Conservation (phyloP, 2,113 vertebrate species). For the Eurystomus gularis region DNA sequence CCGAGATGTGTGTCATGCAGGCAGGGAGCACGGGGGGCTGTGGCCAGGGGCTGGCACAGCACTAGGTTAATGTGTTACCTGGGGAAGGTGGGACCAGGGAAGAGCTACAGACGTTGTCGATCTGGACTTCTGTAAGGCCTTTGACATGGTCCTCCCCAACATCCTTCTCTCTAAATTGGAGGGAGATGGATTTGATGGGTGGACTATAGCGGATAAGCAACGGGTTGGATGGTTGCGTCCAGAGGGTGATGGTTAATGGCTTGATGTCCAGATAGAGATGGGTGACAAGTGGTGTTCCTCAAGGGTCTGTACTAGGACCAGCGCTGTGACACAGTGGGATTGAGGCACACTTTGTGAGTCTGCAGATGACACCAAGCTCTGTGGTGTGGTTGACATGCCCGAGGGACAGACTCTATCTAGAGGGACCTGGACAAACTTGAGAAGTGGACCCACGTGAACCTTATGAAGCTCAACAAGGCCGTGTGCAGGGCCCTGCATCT, state of each 20-base stretch:
- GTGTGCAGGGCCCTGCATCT: no score
- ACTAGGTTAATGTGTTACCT: conserved; percentile 53
- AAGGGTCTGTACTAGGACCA: no score
- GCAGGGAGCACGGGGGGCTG: background rate
- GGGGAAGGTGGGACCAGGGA: background rate
- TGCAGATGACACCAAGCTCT: background rate
- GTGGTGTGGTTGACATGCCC: background rate
- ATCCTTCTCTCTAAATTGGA: background rate
- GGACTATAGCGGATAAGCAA: background rate
- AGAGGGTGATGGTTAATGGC: background rate
- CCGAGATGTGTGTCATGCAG: conserved; percentile 51
- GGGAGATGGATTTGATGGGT: background rate
- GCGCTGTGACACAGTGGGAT: background rate
- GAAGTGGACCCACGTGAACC: no score
- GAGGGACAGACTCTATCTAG: background rate
- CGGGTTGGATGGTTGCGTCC: background rate
- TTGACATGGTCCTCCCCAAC: background rate
- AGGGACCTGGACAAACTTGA: background rate
- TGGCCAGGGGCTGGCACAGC: background rate
- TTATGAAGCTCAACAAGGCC: no score
- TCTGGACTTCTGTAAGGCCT: background rate
- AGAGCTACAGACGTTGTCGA: background rate
- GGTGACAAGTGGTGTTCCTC: background rate
- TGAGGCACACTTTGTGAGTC: background rate
- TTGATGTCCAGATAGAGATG: background rate